These are phyloP conservation scores for Philopedon plagiatum DNA, from an alignment of 2,888 invertebrate species.

Conservation along the genomic window DNA sequence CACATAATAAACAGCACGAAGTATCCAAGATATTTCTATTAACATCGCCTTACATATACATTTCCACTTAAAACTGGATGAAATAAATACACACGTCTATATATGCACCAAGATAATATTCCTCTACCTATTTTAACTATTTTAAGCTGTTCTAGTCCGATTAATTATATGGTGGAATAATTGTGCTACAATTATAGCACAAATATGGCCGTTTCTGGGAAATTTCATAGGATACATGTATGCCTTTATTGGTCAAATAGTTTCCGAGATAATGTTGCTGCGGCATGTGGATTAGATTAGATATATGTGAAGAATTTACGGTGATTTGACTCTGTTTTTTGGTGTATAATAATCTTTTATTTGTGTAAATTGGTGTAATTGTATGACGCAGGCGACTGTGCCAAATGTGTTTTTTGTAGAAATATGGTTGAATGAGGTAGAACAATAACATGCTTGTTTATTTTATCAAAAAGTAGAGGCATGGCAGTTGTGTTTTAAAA, in stretches of 20 bases:
- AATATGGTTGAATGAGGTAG: no score
- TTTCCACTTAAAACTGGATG: slow-evolving; percentile 27
- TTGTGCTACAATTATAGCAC: slow-evolving; percentile 35
- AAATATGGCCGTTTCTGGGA: slow-evolving; percentile 24
- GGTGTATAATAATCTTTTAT: slow-evolving; percentile 32
- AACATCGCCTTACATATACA: slow-evolving; percentile 2
- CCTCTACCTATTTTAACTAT: no score
- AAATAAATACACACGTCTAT: slow-evolving; percentile 23
- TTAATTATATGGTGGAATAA: slow-evolving; percentile 26
- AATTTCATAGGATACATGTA: slow-evolving; percentile 21
- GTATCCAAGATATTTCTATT: slow-evolving; percentile 8
- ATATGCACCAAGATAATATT: slow-evolving; percentile 11
- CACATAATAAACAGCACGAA: neutral
- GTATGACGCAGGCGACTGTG: no score
- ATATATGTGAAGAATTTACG: slow-evolving; percentile 31
- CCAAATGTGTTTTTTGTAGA: no score
- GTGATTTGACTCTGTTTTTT: slow-evolving; percentile 20
- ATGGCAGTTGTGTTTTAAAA: no score
- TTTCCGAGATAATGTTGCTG: neutral
- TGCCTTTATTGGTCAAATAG: slow-evolving; percentile 31
- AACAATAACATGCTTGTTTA: no score
- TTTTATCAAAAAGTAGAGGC: no score
- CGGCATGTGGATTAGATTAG: slow-evolving; percentile 18
- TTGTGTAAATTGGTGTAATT: slow-evolving; percentile 38
- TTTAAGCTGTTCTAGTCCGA: no score